Evolutionary conservation across 2,113 vertebrate genomes (phyloP), one percentile per base, ranked within the genome.

Genomic region (Phocoena phocoena): DNA sequence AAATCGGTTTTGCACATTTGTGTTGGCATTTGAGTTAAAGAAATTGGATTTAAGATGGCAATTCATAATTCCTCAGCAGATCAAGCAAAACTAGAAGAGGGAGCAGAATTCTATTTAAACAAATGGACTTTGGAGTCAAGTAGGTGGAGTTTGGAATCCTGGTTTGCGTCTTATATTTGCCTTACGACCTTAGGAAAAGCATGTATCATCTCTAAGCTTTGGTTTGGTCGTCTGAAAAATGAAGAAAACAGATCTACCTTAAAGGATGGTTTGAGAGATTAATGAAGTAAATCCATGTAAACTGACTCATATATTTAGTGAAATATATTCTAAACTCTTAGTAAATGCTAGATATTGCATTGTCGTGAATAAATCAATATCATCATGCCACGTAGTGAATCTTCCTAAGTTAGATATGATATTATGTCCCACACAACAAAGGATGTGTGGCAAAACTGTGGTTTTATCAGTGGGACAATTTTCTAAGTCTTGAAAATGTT

Each of bases 381-480:
- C 2, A 38, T 38, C 10, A 21, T 18, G 12, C 1, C 23, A 1
- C 44, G 23, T 13, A 26, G 10, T 76, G 14, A 87, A 20, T 81
- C 8, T 71, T 90, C 2, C 18, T 55, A n/a, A 28, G 2, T 2
- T 33, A 74, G n/a, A 36, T 91, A 68, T n/a, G 55, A 60, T 28
- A 44, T 9, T 28, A 53, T 8, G 62, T 77, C 79, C 80, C 65
- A 8, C 63, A 96, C 89, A 96, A 73, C 55, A 4, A 65, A 94
- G 77, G 96, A 90, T 94, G 89, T n/a, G 96, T 96, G 94, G 96
- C 94, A 96, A 93, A 97, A 63, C 90, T 97, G 88, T 0, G 0
- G 80, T 95, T 96, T 98, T 97, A 97, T 91, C 95, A 97, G 92
- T 96, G 84, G 96, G 97, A 96, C 68, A 97, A 71, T 92, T 58